phyloP scores from a whole-genome alignment of 2,888 invertebrate species.

The Tethea ocularis region DNA sequence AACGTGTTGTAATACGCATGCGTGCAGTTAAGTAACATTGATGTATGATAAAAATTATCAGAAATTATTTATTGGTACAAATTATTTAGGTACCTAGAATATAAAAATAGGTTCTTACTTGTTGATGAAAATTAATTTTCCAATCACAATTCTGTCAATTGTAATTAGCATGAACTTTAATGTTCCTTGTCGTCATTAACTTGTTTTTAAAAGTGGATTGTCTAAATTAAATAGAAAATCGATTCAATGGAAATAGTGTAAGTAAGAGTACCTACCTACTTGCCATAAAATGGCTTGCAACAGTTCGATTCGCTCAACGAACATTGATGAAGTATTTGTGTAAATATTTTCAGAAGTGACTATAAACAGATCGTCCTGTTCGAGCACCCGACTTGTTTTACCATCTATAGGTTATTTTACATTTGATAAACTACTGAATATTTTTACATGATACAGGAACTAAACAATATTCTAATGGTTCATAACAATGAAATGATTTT shows the following conservation, averaged over 20 bases:
- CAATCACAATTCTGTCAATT: too few species aligned
- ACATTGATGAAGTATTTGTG: conserved; percentile 15
- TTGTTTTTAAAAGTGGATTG: background rate
- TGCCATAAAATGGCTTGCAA: background rate
- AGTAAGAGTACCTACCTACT: background rate
- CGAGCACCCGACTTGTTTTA: conserved; percentile 28
- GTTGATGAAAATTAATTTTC: too few species aligned
- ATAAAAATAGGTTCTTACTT: background rate
- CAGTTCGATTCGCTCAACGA: background rate
- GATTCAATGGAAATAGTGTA: background rate
- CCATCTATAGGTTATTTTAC: background rate
- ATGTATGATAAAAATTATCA: background rate
- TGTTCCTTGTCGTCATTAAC: too few species aligned
- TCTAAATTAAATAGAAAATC: background rate
- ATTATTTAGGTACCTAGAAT: background rate
- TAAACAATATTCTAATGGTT: too few species aligned
- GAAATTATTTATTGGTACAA: background rate
- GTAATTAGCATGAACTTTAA: too few species aligned
- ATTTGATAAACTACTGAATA: background rate
- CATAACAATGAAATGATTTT: too few species aligned
- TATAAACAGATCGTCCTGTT: conserved; percentile 52
- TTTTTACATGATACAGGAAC: background rate
- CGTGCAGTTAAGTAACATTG: background rate
- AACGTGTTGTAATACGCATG: background rate
- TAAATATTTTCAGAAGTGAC: conserved; percentile 58